These are phyloP conservation scores for Ernsta delagoae DNA, from an alignment of 2,888 invertebrate species.

Conservation along the genomic window DNA sequence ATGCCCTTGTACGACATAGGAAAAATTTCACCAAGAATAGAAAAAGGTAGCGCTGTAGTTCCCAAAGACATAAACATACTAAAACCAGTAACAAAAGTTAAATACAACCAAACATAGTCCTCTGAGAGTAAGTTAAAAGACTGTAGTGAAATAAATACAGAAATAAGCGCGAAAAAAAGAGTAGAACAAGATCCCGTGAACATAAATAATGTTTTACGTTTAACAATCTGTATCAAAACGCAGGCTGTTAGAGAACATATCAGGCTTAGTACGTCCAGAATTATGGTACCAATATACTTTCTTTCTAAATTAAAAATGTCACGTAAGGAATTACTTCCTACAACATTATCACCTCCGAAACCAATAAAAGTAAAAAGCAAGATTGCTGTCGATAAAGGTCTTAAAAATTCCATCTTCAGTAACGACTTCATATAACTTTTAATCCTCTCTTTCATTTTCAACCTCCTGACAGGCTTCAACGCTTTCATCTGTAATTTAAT, in stretches of 20 bases:
- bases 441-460: constrained; percentile 32
- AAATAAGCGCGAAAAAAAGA: constrained; percentile 25
- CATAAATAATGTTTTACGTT: constrained; percentile 31
- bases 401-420: constrained; percentile 29
- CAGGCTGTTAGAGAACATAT: constrained; percentile 31
- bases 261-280: constrained; percentile 28
- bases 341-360: constrained; percentile 28
- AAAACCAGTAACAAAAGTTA: constrained; percentile 31
- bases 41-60: constrained; percentile 31
- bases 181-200: constrained; percentile 32
- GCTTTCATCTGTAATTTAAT: constrained; percentile 33
- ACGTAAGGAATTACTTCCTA: constrained; percentile 19
- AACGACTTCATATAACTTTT: constrained; percentile 35
- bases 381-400: constrained; percentile 34
- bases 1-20: constrained; percentile 33
- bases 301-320: constrained; percentile 29
- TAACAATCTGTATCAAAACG: constrained; percentile 33
- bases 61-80: constrained; percentile 35
- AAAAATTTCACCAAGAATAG: constrained; percentile 32
- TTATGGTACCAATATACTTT: constrained; percentile 29
- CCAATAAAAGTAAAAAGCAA: constrained; percentile 33
- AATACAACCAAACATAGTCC: constrained; percentile 29
- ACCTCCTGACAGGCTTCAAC: constrained; percentile 32
- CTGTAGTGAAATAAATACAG: constrained; percentile 21
- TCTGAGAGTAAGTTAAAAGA: constrained; percentile 26